A percentile compares a stretch with the other conserved stretches of the same genome.
Conservation (phyloP, 2,888 invertebrate species). For the Hypsopygia costalis region DNA sequence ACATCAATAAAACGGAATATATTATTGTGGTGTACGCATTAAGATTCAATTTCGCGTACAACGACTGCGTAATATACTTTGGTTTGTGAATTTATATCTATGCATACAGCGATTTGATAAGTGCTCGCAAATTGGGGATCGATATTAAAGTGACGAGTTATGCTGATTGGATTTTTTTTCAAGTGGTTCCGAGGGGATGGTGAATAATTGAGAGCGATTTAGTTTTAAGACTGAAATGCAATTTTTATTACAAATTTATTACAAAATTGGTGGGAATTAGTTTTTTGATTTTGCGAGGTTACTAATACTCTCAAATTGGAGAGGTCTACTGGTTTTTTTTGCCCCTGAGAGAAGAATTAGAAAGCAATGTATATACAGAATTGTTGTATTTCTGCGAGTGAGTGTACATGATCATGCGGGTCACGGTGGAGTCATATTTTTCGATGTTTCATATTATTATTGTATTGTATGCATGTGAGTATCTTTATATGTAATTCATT, state of each 20-base stretch:
- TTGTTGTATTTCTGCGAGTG: too few species aligned
- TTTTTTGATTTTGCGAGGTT: too few species aligned
- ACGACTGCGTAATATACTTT: slow-evolving; percentile 31
- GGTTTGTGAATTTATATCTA: slow-evolving; percentile 60
- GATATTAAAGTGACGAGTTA: slow-evolving; percentile 76
- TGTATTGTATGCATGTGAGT: too few species aligned
- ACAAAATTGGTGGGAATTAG: slow-evolving; percentile 1
- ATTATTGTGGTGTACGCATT: slow-evolving; percentile 40
- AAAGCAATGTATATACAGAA: too few species aligned
- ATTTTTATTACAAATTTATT: slow-evolving; percentile 8
- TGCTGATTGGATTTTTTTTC: slow-evolving; percentile 80
- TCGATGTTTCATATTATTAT: too few species aligned
- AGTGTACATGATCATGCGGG: too few species aligned
- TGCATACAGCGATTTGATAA: slow-evolving; percentile 76
- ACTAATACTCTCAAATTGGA: too few species aligned
- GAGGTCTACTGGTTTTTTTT: too few species aligned
- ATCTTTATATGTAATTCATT: too few species aligned
- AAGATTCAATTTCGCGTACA: slow-evolving; percentile 48
- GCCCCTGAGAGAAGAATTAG: too few species aligned
- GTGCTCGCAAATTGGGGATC: slow-evolving; percentile 75
- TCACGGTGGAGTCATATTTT: too few species aligned
- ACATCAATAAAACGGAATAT: slow-evolving; percentile 52
- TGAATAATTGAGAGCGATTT: slow-evolving; percentile 75
- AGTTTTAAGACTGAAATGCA: slow-evolving; percentile 45
- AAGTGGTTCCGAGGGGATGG: slow-evolving; percentile 64